Evolutionary conservation across 2,888 invertebrate species (phyloP).

Genomic region (Zonitis immaculata): DNA sequence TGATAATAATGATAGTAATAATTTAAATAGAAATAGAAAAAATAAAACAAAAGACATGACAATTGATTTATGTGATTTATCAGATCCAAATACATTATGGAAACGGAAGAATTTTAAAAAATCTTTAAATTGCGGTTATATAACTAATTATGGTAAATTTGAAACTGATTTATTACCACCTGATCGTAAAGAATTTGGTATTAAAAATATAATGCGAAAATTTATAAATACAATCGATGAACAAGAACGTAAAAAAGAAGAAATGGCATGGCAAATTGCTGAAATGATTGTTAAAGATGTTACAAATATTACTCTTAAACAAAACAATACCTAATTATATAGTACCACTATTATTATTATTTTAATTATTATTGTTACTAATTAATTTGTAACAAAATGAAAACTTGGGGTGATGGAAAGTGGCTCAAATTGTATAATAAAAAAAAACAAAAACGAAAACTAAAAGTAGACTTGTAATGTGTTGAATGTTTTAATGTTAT

Average conservation of each 20-base stretch:
- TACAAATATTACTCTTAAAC: constrained; percentile 74
- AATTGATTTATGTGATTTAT: constrained; percentile 76
- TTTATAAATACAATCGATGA: constrained; percentile 73
- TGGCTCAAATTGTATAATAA: neutral
- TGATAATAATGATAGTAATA: constrained; percentile 41
- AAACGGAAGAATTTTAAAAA: constrained; percentile 68
- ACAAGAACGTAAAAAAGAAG: constrained; percentile 86
- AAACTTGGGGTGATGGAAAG: neutral
- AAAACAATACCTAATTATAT: constrained; percentile 2
- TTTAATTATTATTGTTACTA: neutral
- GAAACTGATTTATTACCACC: constrained; percentile 85
- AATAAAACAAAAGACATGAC: constrained; percentile 62
- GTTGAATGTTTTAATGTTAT: too few species aligned
- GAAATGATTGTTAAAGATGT: constrained; percentile 96
- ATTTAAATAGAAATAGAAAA: constrained; percentile 43
- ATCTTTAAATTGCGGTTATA: constrained; percentile 73
- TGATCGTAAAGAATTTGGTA: constrained; percentile 51
- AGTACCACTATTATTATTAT: neutral
- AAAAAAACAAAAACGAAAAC: neutral
- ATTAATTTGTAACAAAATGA: neutral
- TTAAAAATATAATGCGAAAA: constrained; percentile 64
- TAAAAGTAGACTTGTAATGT: too few species aligned
- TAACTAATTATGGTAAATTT: constrained; percentile 85
- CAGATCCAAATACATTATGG: constrained; percentile 88
- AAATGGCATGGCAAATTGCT: constrained; percentile 95